These are phyloP conservation scores for Odocoileus hemionus DNA, from an alignment of 2,113 vertebrate species.

Conservation along the genomic window DNA sequence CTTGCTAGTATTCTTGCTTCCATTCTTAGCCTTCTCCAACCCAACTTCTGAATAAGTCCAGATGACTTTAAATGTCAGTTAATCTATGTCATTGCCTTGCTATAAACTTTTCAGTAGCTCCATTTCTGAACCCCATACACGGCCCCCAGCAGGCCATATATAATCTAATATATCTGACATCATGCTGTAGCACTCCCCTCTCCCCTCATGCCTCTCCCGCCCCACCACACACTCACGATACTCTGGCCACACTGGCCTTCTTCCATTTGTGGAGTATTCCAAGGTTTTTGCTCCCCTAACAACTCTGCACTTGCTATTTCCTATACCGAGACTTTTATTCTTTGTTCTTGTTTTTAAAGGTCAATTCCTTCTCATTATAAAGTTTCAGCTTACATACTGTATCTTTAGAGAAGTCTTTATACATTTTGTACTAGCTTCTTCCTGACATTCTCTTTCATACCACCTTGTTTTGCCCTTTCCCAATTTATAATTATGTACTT, in stretches of 20 bases:
- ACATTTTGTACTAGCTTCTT: neutral
- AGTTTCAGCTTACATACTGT: neutral
- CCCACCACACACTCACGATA: rapidly evolving
- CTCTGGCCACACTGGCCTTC: neutral
- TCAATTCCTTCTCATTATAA: neutral
- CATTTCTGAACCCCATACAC: neutral
- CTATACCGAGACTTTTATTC: neutral
- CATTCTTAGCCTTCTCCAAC: neutral
- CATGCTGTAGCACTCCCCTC: neutral
- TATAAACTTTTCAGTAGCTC: neutral
- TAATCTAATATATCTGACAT: neutral
- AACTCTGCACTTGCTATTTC: neutral
- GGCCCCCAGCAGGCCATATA: neutral
- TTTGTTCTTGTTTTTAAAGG: neutral
- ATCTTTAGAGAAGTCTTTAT: neutral
- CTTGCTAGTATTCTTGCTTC: neutral
- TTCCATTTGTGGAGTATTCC: neutral
- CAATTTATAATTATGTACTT: neutral
- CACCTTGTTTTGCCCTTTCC: neutral
- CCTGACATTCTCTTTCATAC: neutral
- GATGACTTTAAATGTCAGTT: neutral
- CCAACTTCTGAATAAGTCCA: neutral
- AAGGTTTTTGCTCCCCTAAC: neutral
- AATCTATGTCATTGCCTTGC: neutral
- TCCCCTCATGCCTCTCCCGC: neutral